Evolutionary conservation across 2,888 invertebrate species (phyloP).

Genomic region (Amitus sp.): DNA sequence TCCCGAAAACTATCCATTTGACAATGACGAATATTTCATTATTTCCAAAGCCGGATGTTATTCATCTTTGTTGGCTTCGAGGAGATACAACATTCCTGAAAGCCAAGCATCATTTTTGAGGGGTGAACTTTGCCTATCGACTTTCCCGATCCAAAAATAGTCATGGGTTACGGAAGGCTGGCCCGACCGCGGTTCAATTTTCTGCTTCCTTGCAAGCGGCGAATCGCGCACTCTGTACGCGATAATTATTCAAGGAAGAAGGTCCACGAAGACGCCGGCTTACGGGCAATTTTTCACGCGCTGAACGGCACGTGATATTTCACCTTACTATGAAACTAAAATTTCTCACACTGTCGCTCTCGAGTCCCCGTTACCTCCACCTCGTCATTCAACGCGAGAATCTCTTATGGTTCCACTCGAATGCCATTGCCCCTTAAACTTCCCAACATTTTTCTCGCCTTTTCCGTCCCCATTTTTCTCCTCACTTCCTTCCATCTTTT

Average conservation of each 20-base stretch:
- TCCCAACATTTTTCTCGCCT: slow-evolving; percentile 12
- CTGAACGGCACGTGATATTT: slow-evolving; percentile 30
- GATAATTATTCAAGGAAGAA: slow-evolving; percentile 32
- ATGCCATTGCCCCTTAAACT: slow-evolving; percentile 14
- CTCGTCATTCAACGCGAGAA: slow-evolving; percentile 20
- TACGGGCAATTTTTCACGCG: slow-evolving; percentile 30
- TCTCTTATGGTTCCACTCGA: slow-evolving; percentile 11
- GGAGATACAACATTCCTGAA: too few species aligned
- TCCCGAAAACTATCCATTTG: too few species aligned
- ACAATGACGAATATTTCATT: too few species aligned
- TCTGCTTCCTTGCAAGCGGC: slow-evolving; percentile 35
- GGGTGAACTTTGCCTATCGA: neutral
- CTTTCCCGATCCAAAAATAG: neutral
- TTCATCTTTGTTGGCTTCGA: too few species aligned
- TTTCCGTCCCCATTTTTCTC: slow-evolving; percentile 1
- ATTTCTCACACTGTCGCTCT: slow-evolving; percentile 35
- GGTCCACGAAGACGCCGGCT: slow-evolving; percentile 11
- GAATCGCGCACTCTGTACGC: slow-evolving; percentile 26
- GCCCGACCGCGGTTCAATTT: slow-evolving; percentile 37
- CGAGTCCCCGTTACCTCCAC: slow-evolving; percentile 2
- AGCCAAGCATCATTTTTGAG: too few species aligned
- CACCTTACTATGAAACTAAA: slow-evolving; percentile 24
- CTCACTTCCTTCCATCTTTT: too few species aligned
- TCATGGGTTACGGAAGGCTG: neutral
- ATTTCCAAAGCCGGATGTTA: too few species aligned